A percentile compares a stretch with the other conserved stretches of the same genome.
Evolutionary conservation across 2,113 vertebrate species (phyloP).

Genomic region (Crotophaga sulcirostris): DNA sequence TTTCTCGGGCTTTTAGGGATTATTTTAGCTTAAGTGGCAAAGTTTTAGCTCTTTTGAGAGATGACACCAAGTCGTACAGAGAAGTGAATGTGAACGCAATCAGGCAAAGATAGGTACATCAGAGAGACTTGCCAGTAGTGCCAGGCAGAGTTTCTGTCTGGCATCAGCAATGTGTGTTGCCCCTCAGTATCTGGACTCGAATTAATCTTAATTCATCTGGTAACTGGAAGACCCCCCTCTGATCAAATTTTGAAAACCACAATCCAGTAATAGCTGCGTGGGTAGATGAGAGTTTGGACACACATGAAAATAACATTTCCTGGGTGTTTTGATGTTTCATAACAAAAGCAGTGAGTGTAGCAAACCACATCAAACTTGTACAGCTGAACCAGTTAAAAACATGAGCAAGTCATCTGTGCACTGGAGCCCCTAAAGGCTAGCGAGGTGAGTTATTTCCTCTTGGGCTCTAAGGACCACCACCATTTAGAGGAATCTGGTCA

Average conservation of each 20-base stretch:
- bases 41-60: conserved; percentile 1
- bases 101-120: background rate
- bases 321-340: conserved; percentile 12
- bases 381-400: conserved; percentile 24
- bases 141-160: background rate
- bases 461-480: background rate
- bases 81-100: background rate
- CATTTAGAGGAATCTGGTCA: background rate
- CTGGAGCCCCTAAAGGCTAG: background rate
- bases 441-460: background rate
- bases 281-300: conserved; percentile 2
- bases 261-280: background rate
- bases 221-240: background rate
- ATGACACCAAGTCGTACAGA: background rate
- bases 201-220: background rate
- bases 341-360: conserved; percentile 35
- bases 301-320: background rate
- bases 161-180: background rate
- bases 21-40: background rate
- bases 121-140: background rate
- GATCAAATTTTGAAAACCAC: conserved; percentile 4
- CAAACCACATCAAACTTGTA: conserved; percentile 31
- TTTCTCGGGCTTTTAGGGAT: background rate
- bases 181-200: background rate
- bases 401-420: background rate